Evolutionary conservation across 2,888 invertebrate species (phyloP), one percentile per base, ranked within the genome.

Genomic region (Pomacea canaliculata): DNA sequence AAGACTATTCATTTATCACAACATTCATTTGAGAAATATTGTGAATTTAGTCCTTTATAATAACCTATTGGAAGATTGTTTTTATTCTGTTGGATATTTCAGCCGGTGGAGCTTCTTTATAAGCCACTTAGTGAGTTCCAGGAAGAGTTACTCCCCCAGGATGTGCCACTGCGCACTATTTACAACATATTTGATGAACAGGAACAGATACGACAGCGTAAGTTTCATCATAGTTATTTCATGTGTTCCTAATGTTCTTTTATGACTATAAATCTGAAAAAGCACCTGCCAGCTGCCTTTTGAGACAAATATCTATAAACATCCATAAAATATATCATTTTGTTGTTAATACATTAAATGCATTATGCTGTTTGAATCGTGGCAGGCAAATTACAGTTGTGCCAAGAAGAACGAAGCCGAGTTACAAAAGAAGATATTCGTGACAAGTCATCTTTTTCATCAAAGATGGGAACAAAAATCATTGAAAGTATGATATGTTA

Each of bases 41-140:
- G 37, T 37, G 37, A 37, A 37, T 37, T 37, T 37, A 5, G 37
- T 37, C 37, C 37, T 37, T 37, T 37, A 37, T 37, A 37, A 37
- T 37, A 37, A 37, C 37, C 37, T 37, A 37, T 37, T 37, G 37
- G 5, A 37, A 37, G 37, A 37, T 37, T 37, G 5, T 37, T 37
- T 37, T 37, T 37, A 37, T 4, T 1, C 12, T 56, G 51, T 56
- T 56, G 51, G 51, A 56, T 56, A 2, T 83, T 84, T 60, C 81
- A 90, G 89, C 90, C 90, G n/a, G 85, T 89, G 8, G 89, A 89
- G 76, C 80, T 90, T 76, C 79, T 90, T 70, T 87, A 89, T 81
- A 88, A 88, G 73, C 88, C 89, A 10, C 82, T 90, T 63, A 83
- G 86, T 70, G 90, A 90, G 71, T 89, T 88, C 70, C 89, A 89